A percentile compares a stretch with the other conserved stretches of the same genome.
phyloP scores from a whole-genome alignment of 2,888 invertebrate genomes.

The Coleophora flavipennella region DNA sequence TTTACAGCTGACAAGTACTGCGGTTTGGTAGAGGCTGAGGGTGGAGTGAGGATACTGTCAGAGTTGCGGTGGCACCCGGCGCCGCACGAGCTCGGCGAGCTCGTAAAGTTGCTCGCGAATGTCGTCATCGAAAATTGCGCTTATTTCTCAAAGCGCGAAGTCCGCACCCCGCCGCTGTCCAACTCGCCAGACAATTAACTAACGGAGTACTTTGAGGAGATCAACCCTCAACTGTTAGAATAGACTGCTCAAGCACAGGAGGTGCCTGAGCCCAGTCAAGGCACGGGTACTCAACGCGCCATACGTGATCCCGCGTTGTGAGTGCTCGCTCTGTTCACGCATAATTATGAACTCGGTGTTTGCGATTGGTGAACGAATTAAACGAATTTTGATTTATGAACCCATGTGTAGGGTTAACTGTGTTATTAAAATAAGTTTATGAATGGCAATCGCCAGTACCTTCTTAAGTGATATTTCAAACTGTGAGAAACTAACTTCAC shows the following conservation, averaged over 20 bases:
- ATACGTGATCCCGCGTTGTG: too few relatives aligned
- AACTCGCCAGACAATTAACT: slow-evolving; percentile 39
- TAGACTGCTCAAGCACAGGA: slow-evolving; percentile 15
- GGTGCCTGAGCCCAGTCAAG: too few relatives aligned
- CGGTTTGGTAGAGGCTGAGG: slow-evolving; percentile 86
- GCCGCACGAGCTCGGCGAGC: slow-evolving; percentile 75
- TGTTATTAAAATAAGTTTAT: slow-evolving; percentile 28
- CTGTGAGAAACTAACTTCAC: not conserved
- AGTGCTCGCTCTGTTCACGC: too few relatives aligned
- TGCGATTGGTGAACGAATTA: too few relatives aligned
- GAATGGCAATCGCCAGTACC: slow-evolving; percentile 16
- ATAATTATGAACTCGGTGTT: too few relatives aligned
- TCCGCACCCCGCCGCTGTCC: slow-evolving; percentile 15
- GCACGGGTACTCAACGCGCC: not conserved
- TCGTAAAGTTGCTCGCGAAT: slow-evolving; percentile 79
- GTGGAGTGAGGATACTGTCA: slow-evolving; percentile 82
- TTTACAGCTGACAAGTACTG: slow-evolving; percentile 94
- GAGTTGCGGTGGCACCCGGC: slow-evolving; percentile 75
- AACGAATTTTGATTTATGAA: not conserved
- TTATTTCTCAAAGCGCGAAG: slow-evolving; percentile 21
- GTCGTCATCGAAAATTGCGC: slow-evolving; percentile 79
- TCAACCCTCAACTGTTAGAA: slow-evolving; percentile 34
- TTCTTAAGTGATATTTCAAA: slow-evolving; percentile 13
- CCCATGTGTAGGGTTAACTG: slow-evolving; percentile 14
- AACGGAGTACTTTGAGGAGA: slow-evolving; percentile 44